Evolutionary conservation across 2,888 invertebrate species (phyloP), one percentile per base, ranked within the genome.

Genomic region (Selenia dentaria): DNA sequence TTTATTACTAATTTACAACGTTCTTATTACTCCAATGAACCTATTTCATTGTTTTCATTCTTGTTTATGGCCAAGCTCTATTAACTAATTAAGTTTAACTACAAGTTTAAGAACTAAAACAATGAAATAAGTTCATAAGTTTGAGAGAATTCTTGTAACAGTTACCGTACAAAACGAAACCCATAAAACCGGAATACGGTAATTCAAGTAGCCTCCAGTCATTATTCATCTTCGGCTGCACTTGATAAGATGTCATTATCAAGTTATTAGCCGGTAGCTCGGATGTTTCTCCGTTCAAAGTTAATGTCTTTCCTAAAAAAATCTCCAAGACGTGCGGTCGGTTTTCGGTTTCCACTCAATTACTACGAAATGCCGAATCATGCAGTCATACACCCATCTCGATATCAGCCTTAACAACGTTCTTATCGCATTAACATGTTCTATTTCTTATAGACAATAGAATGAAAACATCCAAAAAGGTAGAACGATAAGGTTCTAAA

Each of bases 271-370:
- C 47, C 47, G 47, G 41, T 48, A 38, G 47, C 38, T 24, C 12
- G 14, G 41, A 34, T 38, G 33, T 39, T 12, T 41, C 36, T 25
- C 34, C 26, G 18, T 32, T 43, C 22, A 26, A 26, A 26, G 24
- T 42, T 43, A 53, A 53, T 51, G 34, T 26, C 10, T 44, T 41
- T 34, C 36, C 45, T 29, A 47, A 56, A 52, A 49, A 50, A 49
- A 34, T n/a, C 14, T 13, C n/a, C 14, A 14, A 20, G 39, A 41
- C 36, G 37, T 24, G 36, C 33, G 25, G 31, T 27, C 37, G 28
- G 33, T 41, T 41, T 33, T 37, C 34, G 24, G 18, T 37, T 41
- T 42, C 27, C 33, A 38, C 41, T 28, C 47, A 48, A 48, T 48
- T 41, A 41, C 10, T n/a, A n/a, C 14, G 12, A 47, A 42, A 13